A percentile compares a stretch with the other conserved stretches of the same genome.
Evolutionary conservation across 2,113 vertebrate species (phyloP).

Genomic region (Meriones unguiculatus): DNA sequence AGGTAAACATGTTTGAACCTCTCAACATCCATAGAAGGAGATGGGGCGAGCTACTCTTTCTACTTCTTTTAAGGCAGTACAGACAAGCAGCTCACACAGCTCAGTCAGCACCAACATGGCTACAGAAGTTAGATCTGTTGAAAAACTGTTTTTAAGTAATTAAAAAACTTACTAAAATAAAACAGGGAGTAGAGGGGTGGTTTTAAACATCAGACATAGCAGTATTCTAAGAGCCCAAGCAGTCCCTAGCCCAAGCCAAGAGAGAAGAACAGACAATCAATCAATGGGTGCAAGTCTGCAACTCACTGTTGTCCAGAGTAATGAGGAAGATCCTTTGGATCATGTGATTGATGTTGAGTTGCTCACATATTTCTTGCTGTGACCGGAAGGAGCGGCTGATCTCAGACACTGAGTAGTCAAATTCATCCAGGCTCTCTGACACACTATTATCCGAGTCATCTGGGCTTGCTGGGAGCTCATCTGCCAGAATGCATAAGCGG

Average conservation of each 20-base stretch:
- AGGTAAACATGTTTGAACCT: neutral
- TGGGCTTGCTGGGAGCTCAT: conserved; percentile 93
- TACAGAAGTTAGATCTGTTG: neutral
- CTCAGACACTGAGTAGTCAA: conserved; percentile 97
- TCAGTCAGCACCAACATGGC: neutral
- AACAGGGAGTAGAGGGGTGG: neutral
- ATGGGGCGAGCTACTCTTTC: neutral
- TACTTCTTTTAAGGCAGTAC: conserved; percentile 23
- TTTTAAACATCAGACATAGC: neutral
- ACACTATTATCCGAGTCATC: conserved; percentile 98
- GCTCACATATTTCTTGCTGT: conserved; percentile 96
- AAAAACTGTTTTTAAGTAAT: conserved; percentile 30
- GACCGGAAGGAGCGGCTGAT: conserved; percentile 97
- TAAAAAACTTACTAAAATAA: conserved; percentile 6
- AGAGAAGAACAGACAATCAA: conserved; percentile 3
- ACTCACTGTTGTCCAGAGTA: conserved; percentile 98
- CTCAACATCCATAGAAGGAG: conserved; percentile 16
- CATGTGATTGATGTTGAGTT: conserved; percentile 99
- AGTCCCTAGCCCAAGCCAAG: neutral
- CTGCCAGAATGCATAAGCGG: conserved; percentile 81
- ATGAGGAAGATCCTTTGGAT: conserved; percentile 99
- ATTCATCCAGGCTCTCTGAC: conserved; percentile 97
- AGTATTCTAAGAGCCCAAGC: neutral
- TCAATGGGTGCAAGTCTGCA: neutral
- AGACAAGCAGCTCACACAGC: neutral